Evolutionary conservation across 2,797 vertebrate genomes (phyloP).

Genomic region (Lateolabrax maculatus): DNA sequence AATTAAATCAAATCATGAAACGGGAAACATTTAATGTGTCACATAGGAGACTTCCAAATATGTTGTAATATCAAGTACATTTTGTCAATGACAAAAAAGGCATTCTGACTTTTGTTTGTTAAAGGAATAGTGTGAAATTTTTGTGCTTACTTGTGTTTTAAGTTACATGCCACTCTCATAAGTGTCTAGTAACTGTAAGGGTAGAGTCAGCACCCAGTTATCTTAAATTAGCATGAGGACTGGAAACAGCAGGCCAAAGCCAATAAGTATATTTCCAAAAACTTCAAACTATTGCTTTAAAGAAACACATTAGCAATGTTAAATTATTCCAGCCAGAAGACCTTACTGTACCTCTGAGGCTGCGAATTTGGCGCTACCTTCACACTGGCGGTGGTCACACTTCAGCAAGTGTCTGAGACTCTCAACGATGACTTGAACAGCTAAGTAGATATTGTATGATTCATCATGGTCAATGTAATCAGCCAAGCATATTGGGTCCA

Average conservation of each 20-base stretch:
- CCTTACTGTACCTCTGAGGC: constrained; percentile 65
- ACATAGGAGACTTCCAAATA: neutral
- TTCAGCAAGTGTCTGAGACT: constrained; percentile 62
- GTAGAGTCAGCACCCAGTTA: too few species aligned
- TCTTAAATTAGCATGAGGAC: too few species aligned
- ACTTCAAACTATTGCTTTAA: too few species aligned
- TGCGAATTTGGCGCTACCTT: constrained; percentile 39
- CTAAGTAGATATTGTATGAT: constrained; percentile 68
- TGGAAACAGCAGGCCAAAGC: too few species aligned
- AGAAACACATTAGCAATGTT: neutral
- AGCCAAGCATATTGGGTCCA: constrained; percentile 34
- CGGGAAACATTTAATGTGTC: neutral
- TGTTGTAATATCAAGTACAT: too few species aligned
- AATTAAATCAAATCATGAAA: neutral
- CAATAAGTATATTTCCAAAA: too few species aligned
- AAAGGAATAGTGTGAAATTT: too few species aligned
- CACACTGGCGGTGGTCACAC: constrained; percentile 47
- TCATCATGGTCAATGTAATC: constrained; percentile 36
- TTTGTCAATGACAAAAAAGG: too few species aligned
- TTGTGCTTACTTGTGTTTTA: neutral
- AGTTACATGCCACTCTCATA: neutral
- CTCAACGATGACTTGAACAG: constrained; percentile 68
- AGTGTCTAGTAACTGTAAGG: too few species aligned
- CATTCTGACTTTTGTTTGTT: too few species aligned
- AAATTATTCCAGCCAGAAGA: neutral